Evolutionary conservation across 2,888 invertebrate genomes (phyloP), one percentile per base, ranked within the genome.

Genomic region (Acleris emargana): DNA sequence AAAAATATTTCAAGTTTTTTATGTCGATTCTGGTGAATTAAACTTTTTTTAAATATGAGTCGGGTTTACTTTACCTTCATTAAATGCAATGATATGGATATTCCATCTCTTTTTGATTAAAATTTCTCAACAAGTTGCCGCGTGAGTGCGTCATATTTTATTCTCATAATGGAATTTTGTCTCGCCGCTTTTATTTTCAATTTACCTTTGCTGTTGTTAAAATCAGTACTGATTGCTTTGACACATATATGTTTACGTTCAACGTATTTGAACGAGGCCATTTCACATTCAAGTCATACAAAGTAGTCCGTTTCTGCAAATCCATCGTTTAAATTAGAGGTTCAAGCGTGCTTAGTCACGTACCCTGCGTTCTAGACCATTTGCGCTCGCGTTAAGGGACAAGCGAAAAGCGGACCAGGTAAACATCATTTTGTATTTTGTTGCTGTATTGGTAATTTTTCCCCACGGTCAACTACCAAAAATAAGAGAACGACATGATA

Each of bases 61-160:
- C 76, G 75, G 73, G 76, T 76, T 77, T 77, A 74, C 74, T 79
- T 80, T 76, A 79, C 75, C 78, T 81, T 90, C 90, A 90, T 92
- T 91, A 92, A 88, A 88, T 86, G 86, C 83, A 84, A 89, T 91
- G 91, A 92, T 87, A 86, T 78, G 86, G 78, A 80, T 79, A 78
- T 89, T 89, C 82, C 79, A 71, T 73, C 71, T 77, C 81, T 84
- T 82, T 84, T 82, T 81, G 72, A 81, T 76, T 78, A 78, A 79
- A 81, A 75, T 77, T 74, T 78, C 74, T 72, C 74, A 72, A 71
- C 68, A 64, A 58, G 59, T 67, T 64, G 61, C 66, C 55, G 62
- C 67, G 57, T 67, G 67, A 67, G 64, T 75, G 74, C 76, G 73
- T 76, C 73, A 79, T 78, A 77, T 76, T 62, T 77, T 73, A 68